A percentile compares a stretch with the other conserved stretches of the same genome.
phyloP scores from a whole-genome alignment of 2,113 vertebrate species.

The Artemisiospiza belli region DNA sequence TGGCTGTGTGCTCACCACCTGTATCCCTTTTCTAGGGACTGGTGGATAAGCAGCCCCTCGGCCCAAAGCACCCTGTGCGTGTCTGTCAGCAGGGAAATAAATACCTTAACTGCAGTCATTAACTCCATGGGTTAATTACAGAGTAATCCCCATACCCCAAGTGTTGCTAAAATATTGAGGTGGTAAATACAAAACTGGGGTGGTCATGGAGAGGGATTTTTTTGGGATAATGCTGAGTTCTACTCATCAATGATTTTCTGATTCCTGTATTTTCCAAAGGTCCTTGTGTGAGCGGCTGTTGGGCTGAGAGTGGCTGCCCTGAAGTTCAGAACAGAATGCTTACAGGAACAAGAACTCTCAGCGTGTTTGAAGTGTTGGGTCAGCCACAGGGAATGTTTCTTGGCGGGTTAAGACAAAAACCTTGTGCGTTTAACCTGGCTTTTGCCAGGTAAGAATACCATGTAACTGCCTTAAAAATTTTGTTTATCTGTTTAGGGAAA shows the following conservation, averaged over 20 bases:
- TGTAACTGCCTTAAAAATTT: not conserved
- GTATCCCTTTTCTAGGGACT: not conserved
- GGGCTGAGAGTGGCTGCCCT: not conserved
- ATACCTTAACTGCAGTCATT: not conserved
- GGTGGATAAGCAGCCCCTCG: not conserved
- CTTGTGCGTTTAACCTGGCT: not conserved
- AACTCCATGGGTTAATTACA: accelerated
- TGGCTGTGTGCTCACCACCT: not conserved
- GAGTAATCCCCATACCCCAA: not conserved
- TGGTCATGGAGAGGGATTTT: not conserved
- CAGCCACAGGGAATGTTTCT: not conserved
- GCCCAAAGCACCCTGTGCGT: not conserved
- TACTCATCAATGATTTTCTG: not conserved
- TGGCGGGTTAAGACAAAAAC: not conserved
- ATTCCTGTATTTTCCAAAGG: not conserved
- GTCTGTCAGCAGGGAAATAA: not conserved
- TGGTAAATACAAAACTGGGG: not conserved
- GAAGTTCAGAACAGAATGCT: not conserved
- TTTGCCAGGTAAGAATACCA: not conserved
- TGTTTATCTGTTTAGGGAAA: not conserved
- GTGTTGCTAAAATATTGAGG: not conserved
- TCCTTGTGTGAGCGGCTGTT: not conserved
- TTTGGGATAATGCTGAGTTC: not conserved
- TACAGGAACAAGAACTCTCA: not conserved
- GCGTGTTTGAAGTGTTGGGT: not conserved